phyloP scores from a whole-genome alignment of 2,113 vertebrate species.

The Brachypteracias leptosomus region DNA sequence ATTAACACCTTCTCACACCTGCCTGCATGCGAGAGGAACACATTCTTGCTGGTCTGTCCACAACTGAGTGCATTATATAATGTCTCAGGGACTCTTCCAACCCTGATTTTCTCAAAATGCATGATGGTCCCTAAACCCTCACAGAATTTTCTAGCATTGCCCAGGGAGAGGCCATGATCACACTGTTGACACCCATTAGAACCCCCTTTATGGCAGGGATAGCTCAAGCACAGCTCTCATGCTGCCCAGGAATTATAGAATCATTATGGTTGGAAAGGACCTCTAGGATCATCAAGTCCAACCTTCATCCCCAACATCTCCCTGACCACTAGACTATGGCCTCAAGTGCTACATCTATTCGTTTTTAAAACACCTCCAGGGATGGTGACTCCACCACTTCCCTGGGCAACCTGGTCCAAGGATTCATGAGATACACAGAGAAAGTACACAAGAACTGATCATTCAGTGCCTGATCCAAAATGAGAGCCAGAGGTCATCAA shows the following conservation, averaged over 20 bases:
- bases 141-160: not conserved
- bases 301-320: too few relatives aligned
- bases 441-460: not conserved
- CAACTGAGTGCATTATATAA: not conserved
- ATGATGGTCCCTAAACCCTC: not conserved
- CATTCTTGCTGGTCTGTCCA: not conserved
- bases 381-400: too few relatives aligned
- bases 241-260: not conserved
- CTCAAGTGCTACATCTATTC: too few relatives aligned
- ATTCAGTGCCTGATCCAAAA: not conserved
- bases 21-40: not conserved
- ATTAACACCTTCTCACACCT: slow-evolving; percentile 36
- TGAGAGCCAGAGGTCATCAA: not conserved
- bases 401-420: too few relatives aligned
- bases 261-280: too few relatives aligned
- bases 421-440: not conserved
- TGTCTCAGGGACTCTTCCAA: not conserved
- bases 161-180: not conserved
- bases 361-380: too few relatives aligned
- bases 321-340: too few relatives aligned
- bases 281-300: too few relatives aligned
- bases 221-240: not conserved
- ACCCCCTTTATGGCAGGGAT: not conserved
- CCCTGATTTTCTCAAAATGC: not conserved
- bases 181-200: not conserved